Conservation (phyloP, 2,888 invertebrate species). For the Spodoptera picta region DNA sequence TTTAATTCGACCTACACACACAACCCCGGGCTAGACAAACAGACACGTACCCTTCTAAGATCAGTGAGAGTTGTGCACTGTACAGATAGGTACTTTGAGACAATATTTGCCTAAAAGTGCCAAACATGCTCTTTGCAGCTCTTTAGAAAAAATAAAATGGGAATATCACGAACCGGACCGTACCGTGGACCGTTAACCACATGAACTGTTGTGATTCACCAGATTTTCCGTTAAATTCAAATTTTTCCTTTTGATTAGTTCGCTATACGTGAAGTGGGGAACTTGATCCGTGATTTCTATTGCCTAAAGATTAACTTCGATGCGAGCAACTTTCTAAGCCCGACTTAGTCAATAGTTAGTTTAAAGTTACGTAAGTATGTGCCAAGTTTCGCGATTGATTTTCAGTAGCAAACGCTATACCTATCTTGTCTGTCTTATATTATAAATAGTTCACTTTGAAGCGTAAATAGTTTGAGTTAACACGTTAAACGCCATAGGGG, state of each 20-base stretch:
- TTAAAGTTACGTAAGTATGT: constrained; percentile 53
- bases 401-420: constrained; percentile 38
- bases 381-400: constrained; percentile 52
- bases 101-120: no score
- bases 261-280: constrained; percentile 29
- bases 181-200: no score
- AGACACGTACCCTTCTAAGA: no score
- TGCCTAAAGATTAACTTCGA: constrained; percentile 54
- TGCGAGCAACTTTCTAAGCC: constrained; percentile 33
- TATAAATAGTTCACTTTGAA: constrained; percentile 3
- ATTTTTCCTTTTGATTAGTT: constrained; percentile 36
- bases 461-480: background rate
- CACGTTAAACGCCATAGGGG: no score
- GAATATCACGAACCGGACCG: no score
- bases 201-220: no score
- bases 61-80: no score
- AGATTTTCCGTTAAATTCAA: constrained; percentile 10
- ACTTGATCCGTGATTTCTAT: constrained; percentile 47
- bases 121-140: no score
- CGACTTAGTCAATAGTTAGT: constrained; percentile 55
- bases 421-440: constrained; percentile 19
- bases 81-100: no score
- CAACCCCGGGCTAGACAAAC: no score
- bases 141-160: no score
- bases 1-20: no score